A percentile compares a stretch with the other conserved stretches of the same genome.
phyloP scores from a whole-genome alignment of 1,140 invertebrate genomes.

The Catajapyx aquilonaris region DNA sequence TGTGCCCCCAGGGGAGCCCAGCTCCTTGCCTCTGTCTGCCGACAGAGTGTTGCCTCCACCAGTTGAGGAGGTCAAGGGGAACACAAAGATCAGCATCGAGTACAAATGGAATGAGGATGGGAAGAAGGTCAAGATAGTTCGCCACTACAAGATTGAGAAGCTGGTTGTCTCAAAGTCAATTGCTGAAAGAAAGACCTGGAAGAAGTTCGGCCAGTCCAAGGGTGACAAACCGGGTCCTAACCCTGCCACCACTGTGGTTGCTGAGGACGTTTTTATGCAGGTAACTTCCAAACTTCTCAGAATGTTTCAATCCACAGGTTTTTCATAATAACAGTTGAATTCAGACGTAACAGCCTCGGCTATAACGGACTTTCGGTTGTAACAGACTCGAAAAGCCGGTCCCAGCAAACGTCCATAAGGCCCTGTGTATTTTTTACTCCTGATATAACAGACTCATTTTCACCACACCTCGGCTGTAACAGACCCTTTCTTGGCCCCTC shows the following conservation, averaged over 20 bases:
- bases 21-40: no score
- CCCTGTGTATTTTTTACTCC: no score
- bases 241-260: slow-evolving; percentile 82
- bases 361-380: no score
- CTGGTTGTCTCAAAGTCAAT: slow-evolving; percentile 80
- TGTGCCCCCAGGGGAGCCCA: no score
- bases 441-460: no score
- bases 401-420: no score
- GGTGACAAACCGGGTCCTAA: slow-evolving; percentile 87
- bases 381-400: no score
- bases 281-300: slow-evolving; percentile 67
- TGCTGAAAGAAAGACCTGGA: slow-evolving; percentile 76
- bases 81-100: slow-evolving; percentile 77
- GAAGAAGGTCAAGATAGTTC: slow-evolving; percentile 40
- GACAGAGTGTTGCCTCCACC: slow-evolving; percentile 52
- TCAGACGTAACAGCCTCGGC: no score
- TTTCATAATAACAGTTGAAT: no score
- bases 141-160: slow-evolving; percentile 4
- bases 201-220: slow-evolving; percentile 78
- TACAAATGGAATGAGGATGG: slow-evolving; percentile 79
- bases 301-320: no score
- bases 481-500: no score
- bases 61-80: slow-evolving; percentile 64
- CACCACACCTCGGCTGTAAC: no score
- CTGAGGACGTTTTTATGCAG: slow-evolving; percentile 92